phyloP scores from a whole-genome alignment of 2,797 vertebrate genomes.

The Urosaurus nigricauda region DNA sequence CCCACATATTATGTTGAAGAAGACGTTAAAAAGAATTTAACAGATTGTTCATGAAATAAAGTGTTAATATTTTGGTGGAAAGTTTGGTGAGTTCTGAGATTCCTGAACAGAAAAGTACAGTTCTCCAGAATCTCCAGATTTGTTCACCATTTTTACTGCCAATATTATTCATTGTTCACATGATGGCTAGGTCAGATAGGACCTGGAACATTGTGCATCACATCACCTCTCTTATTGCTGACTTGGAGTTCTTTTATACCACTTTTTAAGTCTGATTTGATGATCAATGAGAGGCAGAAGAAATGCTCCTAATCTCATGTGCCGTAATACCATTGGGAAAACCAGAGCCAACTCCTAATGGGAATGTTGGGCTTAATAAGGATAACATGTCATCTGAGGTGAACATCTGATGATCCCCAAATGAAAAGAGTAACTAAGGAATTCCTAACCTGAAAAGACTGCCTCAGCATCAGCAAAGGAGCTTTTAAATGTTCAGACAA shows the following conservation, averaged over 20 bases:
- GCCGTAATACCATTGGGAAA: not conserved
- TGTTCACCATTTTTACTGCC: too few relatives aligned
- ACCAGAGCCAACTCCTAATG: not conserved
- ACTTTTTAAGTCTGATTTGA: not conserved
- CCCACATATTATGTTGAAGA: not conserved
- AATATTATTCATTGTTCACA: too few relatives aligned
- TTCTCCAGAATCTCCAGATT: too few relatives aligned
- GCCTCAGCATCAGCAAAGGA: not conserved
- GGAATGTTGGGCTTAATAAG: not conserved
- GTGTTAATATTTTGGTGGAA: not conserved
- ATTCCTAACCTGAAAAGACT: conserved; percentile 19
- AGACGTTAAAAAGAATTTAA: not conserved
- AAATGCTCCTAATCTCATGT: not conserved
- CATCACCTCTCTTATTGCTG: too few relatives aligned
- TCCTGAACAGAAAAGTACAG: too few relatives aligned
- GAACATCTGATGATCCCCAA: not conserved
- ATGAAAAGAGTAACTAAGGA: not conserved
- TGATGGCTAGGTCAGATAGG: too few relatives aligned
- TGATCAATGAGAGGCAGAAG: not conserved
- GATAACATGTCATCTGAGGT: conserved; percentile 21
- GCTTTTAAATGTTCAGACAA: conserved; percentile 24
- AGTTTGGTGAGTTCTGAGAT: too few relatives aligned
- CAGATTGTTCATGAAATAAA: too few relatives aligned
- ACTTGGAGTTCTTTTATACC: not conserved
- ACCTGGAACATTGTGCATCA: too few relatives aligned